A percentile compares a stretch with the other conserved stretches of the same genome.
These are phyloP conservation scores for Trichosurus vulpecula DNA, from an alignment of 2,797 vertebrate genomes.

Conservation along the genomic window DNA sequence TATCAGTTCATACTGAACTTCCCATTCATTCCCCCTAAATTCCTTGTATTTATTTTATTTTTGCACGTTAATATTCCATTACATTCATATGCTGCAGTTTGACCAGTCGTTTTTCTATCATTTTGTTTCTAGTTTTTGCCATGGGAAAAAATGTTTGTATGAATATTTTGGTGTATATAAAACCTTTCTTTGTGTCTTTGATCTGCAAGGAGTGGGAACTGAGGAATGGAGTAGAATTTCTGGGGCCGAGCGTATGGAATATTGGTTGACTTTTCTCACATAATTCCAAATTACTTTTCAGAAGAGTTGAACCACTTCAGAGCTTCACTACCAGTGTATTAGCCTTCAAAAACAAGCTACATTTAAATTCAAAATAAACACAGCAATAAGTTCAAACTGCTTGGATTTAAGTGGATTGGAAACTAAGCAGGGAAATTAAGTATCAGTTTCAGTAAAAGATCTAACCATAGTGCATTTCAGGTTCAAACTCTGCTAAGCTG, in stretches of 20 bases:
- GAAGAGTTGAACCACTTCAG: neutral
- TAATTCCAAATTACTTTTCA: neutral
- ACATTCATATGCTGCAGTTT: neutral
- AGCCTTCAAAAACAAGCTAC: neutral
- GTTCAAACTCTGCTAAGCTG: neutral
- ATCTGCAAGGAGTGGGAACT: neutral
- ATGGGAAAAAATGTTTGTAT: neutral
- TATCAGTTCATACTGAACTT: neutral
- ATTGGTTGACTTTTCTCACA: neutral
- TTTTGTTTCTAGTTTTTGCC: neutral
- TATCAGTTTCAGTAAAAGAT: neutral
- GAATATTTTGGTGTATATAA: neutral
- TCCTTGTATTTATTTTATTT: neutral
- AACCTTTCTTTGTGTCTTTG: neutral
- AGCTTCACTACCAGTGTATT: neutral
- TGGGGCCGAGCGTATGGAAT: neutral
- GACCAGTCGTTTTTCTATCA: neutral
- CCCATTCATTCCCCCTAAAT: neutral
- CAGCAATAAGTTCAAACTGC: neutral
- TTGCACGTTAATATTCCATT: neutral
- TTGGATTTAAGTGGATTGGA: neutral
- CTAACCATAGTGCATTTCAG: slow-evolving; percentile 1
- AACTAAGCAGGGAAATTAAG: slow-evolving; percentile 3
- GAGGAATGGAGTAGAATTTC: neutral
- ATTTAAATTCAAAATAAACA: slow-evolving; percentile 12